Percentiles rank a stretch among this genome's conserved stretches.
phyloP scores from a whole-genome alignment of 2,888 invertebrate species.

The Campoletis raptor region DNA sequence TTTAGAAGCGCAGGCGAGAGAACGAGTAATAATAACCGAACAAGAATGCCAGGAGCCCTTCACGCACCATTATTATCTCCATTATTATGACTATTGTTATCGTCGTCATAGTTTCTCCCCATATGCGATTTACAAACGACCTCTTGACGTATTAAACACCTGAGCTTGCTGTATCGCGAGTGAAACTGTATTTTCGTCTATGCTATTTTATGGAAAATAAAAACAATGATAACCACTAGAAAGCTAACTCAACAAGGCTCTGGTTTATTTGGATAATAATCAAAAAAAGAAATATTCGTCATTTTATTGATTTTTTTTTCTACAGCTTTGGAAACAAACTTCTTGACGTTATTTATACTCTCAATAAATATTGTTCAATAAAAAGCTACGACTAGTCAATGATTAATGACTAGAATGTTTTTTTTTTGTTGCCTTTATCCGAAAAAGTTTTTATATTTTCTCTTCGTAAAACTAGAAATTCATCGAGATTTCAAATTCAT shows the following conservation, averaged over 20 bases:
- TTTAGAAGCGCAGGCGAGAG: constrained; percentile 10
- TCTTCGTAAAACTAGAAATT: not conserved
- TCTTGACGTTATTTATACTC: not conserved
- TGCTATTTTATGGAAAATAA: not conserved
- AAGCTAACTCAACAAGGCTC: not conserved
- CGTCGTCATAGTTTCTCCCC: constrained; percentile 11
- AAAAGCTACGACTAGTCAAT: not conserved
- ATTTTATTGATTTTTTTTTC: not conserved
- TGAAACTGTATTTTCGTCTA: not conserved
- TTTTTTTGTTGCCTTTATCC: not conserved
- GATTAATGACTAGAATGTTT: not conserved
- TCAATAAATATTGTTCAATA: not conserved
- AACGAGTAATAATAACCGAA: constrained; percentile 51
- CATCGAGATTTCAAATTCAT: not conserved
- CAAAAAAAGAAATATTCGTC: not conserved
- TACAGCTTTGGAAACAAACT: not conserved
- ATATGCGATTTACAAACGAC: constrained; percentile 10
- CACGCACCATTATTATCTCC: constrained; percentile 43
- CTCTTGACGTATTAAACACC: constrained; percentile 41
- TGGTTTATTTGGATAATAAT: not conserved
- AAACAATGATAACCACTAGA: not conserved
- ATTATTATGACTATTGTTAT: constrained; percentile 18
- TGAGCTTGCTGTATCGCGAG: constrained; percentile 35
- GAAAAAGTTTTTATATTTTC: not conserved
- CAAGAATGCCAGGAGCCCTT: constrained; percentile 40